Evolutionary conservation across 2,113 vertebrate species (phyloP).

Genomic region (Thamnaconus septentrionalis): DNA sequence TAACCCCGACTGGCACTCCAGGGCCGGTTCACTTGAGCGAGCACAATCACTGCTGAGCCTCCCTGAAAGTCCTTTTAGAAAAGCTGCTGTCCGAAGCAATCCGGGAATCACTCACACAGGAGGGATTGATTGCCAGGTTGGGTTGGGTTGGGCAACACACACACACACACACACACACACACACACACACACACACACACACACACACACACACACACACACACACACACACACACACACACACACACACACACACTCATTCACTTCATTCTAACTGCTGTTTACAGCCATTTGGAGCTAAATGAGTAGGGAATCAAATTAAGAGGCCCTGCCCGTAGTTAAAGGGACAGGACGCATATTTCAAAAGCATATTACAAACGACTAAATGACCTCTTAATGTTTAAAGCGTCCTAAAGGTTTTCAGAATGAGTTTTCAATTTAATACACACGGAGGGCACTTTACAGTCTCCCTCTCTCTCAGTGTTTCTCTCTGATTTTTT

Average conservation of each 20-base stretch:
- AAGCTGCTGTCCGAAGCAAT: slow-evolving; percentile 78
- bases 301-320: slow-evolving; percentile 75
- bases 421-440: slow-evolving; percentile 28
- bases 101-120: slow-evolving; percentile 64
- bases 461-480: background rate
- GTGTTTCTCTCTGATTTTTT: background rate
- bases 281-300: slow-evolving; percentile 72
- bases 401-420: slow-evolving; percentile 39
- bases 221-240: slow-evolving; percentile 11
- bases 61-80: slow-evolving; percentile 74
- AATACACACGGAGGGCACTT: slow-evolving; percentile 13
- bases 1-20: slow-evolving; percentile 45
- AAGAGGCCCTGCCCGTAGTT: slow-evolving; percentile 66
- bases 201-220: background rate
- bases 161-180: slow-evolving; percentile 2
- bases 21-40: slow-evolving; percentile 76
- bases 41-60: slow-evolving; percentile 71
- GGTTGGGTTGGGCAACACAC: background rate
- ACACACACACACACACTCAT: slow-evolving; percentile 13
- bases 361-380: slow-evolving; percentile 52
- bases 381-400: slow-evolving; percentile 53
- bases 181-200: slow-evolving; percentile 1
- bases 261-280: slow-evolving; percentile 71
- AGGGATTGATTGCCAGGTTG: slow-evolving; percentile 64
- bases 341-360: slow-evolving; percentile 54